Base-by-base conservation (phyloP, 2,888 invertebrate genomes). In the Folsomia manolachei region DNA sequence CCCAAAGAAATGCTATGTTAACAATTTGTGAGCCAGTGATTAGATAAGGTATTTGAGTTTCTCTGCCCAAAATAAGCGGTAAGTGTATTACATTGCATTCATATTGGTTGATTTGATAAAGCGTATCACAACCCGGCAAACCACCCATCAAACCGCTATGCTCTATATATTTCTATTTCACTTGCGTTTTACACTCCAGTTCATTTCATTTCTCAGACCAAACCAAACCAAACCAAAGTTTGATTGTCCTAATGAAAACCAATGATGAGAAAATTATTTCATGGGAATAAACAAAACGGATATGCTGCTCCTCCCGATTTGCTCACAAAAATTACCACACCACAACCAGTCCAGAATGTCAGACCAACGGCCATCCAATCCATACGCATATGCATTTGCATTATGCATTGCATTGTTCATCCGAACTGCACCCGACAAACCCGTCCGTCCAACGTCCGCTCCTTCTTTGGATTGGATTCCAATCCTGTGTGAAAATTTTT, bases 201-300 rank as follows among this genome's bases (percentile, higher is more conserved):
- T n/a, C n/a, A n/a, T n/a, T n/a, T n/a, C 39, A 39, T 39, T 39
- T 39, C 39, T 9, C 39, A 39, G 39, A 14, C 39, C 39, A 39
- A 39, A 39, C 39, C 39, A 39, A 39, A 39, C 39, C n/a, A n/a
- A n/a, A n/a, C n/a, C 9, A 51, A 51, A 51, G 51, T 21, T 19
- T 4, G 56, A 56, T 56, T 56, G 19, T 56, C 11, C 25, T 63
- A 63, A 26, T 63, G 65, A 66, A 39, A 66, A 52, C 39, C 25
- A 66, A 66, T 66, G 65, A 39, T 66, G 65, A 66, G 65, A 66
- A 64, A 64, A 63, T 52, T 52, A 19, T 66, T 67, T 53, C 56
- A 67, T 67, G 67, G 67, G 67, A 67, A 67, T 67, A 56, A 67
- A 67, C 26, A 25, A 64, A 66, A 52, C 67, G 67, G 67, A 56